A percentile compares a stretch with the other conserved stretches of the same genome.
Conservation (phyloP, 2,797 vertebrate genomes). For the Tenualosa thibaudeaui region DNA sequence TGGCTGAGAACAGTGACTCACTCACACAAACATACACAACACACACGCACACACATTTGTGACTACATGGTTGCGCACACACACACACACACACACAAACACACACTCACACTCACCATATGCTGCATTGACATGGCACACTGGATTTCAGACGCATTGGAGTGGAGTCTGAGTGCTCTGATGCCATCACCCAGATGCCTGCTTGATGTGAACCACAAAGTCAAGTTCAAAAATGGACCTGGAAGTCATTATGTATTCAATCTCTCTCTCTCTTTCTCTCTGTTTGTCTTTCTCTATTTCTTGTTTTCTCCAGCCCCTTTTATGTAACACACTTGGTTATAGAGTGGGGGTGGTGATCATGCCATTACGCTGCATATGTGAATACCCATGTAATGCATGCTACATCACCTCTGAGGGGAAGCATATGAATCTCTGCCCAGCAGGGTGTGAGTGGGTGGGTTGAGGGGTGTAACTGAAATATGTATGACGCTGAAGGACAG, state of each 20-base stretch:
- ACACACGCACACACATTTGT: neutral
- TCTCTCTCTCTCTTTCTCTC: neutral
- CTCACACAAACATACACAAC: neutral
- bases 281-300: neutral
- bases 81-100: neutral
- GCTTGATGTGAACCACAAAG: conserved; percentile 18
- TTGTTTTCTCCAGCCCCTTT: neutral
- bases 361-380: conserved; percentile 7
- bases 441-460: neutral
- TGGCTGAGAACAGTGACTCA: neutral
- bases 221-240: neutral
- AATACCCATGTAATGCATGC: neutral
- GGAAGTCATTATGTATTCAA: neutral
- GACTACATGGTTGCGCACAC: neutral
- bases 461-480: neutral
- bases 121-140: neutral
- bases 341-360: neutral
- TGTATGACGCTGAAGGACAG: neutral
- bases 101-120: neutral
- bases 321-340: neutral
- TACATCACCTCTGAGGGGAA: neutral
- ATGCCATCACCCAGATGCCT: conserved; percentile 4
- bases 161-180: neutral
- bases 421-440: neutral
- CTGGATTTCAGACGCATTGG: neutral